Evolutionary conservation across 2,888 invertebrate genomes (phyloP), one percentile per base, ranked within the genome.

Genomic region (Drosophila paramelanica): DNA sequence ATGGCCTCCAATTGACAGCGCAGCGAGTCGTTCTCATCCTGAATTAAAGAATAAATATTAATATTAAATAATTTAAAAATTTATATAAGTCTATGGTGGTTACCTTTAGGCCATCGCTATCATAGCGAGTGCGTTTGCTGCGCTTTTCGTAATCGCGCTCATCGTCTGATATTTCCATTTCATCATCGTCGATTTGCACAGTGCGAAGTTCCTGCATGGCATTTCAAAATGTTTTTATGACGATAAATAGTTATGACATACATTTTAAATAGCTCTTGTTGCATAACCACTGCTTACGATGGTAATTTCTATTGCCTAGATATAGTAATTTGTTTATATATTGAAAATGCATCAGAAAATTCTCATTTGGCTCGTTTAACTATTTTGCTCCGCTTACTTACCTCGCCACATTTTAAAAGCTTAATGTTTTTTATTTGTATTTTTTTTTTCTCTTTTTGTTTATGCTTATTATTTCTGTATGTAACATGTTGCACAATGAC

Each of bases 1-100:
- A 97, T 97, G 0, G 98, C 98, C 92, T 98, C 98, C 86, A 98
- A 92, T 93, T 98, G 97, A 92, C 98, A 98, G 68, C 96, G 95
- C 33, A 98, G 93, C 79, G 96, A 96, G 86, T 98, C 98, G 90
- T 98, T 98, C 91, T 98, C 98, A 70, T 96, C 96, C 94, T 96
- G 66, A 33, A 81, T 83, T 2, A 14, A 4, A 5, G 13, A 39
- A 17, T 20, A 4, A 0, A 5, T 1, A n/a, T 14, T 33, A 2
- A 3, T 7, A 5, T 13, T 13, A 47, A 36, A 10, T 4, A n/a
- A 25, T 10, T 17, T 23, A 4, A 0, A 8, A 0, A 1, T 0
- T 5, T 3, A 38, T 2, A 1, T 7, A 3, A 38, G n/a, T 7
- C 3, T 1, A 11, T 10, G 5, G 3, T 3, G 61, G 75, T 77